phyloP scores from a whole-genome alignment of 1,140 invertebrate genomes.

The Drosophila sproati region DNA sequence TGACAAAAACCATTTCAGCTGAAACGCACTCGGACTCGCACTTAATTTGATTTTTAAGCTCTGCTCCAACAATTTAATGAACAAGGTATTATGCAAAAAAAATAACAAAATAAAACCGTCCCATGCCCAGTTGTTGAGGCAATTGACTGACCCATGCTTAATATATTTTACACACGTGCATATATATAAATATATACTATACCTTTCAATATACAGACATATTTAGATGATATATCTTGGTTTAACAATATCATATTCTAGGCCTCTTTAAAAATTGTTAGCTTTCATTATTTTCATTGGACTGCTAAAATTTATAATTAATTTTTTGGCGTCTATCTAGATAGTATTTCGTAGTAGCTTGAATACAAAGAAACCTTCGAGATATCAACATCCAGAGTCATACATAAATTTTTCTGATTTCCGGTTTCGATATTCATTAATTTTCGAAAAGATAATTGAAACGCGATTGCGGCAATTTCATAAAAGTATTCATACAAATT shows the following conservation, averaged over 20 bases:
- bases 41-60: constrained; percentile 42
- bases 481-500: constrained; percentile 44
- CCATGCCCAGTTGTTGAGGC: constrained; percentile 14
- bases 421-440: constrained; percentile 68
- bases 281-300: constrained; percentile 18
- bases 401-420: constrained; percentile 45
- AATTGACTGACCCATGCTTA: constrained; percentile 13
- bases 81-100: constrained; percentile 47
- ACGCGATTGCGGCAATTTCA: constrained; percentile 43
- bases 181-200: neutral
- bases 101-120: neutral
- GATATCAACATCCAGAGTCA: neutral
- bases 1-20: constrained; percentile 51
- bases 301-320: constrained; percentile 58
- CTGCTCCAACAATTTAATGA: constrained; percentile 25
- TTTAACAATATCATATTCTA: constrained; percentile 20
- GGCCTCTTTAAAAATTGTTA: neutral
- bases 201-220: neutral
- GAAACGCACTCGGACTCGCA: constrained; percentile 39
- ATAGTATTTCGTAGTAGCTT: constrained; percentile 35
- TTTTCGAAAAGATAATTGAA: constrained; percentile 66
- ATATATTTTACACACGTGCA: constrained; percentile 18
- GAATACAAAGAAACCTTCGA: constrained; percentile 33
- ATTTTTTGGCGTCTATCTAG: constrained; percentile 48
- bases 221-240: constrained; percentile 6